Base-by-base conservation (phyloP, 2,113 vertebrate genomes). In the Paraplagusia blochii region DNA sequence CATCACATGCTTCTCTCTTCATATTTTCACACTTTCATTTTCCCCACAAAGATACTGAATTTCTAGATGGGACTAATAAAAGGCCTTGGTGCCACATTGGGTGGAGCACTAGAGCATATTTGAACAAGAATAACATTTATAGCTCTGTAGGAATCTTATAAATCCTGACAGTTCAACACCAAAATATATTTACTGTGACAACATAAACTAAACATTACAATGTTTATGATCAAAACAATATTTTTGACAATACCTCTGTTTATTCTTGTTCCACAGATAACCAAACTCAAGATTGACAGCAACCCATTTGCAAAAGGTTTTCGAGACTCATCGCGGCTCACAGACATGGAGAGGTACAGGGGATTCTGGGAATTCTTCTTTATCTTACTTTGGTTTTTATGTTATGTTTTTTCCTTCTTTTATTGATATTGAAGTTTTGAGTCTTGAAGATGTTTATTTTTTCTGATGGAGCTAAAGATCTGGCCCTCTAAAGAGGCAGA, bases 281-380 rank as follows among this genome's bases (percentile, higher is more conserved):
- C 96, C 82, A 99, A 98, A 83, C 83, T 99, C 91, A 99, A 99
- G 93, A 99, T 99, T 69, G 96, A 99, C 89, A 99, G 97, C 85
- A 99, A 99, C 88, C 97, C 97, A 5, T 99, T 99, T 52, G 96
- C 97, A 79, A 99, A 99, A 93, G 97, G 97, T 74, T 99, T 99
- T 90, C 90, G 97, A 80, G 97, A 99, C 87, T 99, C 97, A 45
- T 99, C 97, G 49, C 93, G 97, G 76, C 94, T 99, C 77, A 99
- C 96, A 12, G 97, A 99, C 90, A 96, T 99, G 38, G 97, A 99
- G 92, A 99, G 97, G 97, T 99, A 97, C 94, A 87, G 88, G 92
- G 85, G 82, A 85, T 87, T 90, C 90, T 88, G 82, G 92, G 88
- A 82, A 88, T 89, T 86, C 63, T 64, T 74, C 59, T 58, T 55